Conservation (phyloP, 1,140 invertebrate genomes). For the Nasonia vitripennis region DNA sequence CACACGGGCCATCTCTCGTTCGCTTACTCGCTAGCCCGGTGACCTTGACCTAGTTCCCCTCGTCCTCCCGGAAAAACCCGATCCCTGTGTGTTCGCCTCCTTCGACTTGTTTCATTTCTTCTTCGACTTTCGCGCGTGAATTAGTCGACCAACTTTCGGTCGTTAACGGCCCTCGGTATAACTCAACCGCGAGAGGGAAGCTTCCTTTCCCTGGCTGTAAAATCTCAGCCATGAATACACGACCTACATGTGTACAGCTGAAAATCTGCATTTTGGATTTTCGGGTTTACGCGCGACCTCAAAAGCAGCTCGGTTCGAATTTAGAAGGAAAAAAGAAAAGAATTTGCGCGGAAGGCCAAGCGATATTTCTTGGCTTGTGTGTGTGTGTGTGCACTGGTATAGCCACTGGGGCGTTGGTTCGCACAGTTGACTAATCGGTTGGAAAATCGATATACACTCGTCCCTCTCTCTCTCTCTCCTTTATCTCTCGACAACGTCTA, state of each 20-base stretch:
- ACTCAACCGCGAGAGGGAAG: too few species aligned
- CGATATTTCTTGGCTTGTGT: not conserved
- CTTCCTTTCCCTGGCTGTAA: too few species aligned
- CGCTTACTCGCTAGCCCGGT: not conserved
- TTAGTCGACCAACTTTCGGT: not conserved
- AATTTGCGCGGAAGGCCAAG: not conserved
- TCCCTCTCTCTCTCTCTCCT: not conserved
- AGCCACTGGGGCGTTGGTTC: slow-evolving; percentile 38
- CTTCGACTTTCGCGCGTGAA: not conserved
- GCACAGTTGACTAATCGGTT: slow-evolving; percentile 43
- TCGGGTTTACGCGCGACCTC: too few species aligned
- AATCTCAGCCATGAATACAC: too few species aligned
- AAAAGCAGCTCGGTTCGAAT: not conserved
- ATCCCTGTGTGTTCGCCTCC: not conserved
- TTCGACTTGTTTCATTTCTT: not conserved
- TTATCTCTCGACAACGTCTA: not conserved
- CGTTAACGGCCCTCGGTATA: not conserved
- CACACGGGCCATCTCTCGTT: not conserved
- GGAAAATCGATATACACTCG: slow-evolving; percentile 49
- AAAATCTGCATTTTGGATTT: too few species aligned
- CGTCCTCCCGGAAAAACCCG: not conserved
- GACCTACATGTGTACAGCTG: too few species aligned
- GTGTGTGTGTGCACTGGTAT: not conserved
- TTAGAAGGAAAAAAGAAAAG: not conserved
- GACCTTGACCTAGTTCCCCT: slow-evolving; percentile 18